Percentiles rank a stretch among this genome's conserved stretches.
These are phyloP conservation scores for Drosophila stalkeri DNA, from an alignment of 2,888 invertebrate genomes.

Conservation along the genomic window DNA sequence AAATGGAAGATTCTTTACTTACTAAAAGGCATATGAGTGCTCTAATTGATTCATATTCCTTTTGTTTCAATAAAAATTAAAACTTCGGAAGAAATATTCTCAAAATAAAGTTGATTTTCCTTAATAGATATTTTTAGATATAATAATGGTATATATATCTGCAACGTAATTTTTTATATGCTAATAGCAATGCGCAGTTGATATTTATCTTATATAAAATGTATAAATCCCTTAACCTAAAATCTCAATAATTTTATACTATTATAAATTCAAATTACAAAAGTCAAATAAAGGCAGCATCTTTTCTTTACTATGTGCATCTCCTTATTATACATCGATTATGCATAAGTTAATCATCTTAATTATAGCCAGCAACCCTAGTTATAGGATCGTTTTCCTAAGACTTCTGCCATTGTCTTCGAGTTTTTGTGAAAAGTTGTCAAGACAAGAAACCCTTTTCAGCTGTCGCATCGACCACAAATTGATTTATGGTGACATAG, in stretches of 20 bases:
- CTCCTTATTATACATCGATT: constrained; percentile 36
- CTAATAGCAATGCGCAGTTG: background rate
- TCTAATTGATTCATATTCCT: background rate
- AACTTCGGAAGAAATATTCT: background rate
- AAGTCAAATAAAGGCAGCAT: background rate
- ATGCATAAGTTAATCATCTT: constrained; percentile 75
- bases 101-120: background rate
- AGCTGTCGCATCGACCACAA: constrained; percentile 76
- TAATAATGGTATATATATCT: background rate
- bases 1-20: background rate
- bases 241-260: background rate
- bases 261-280: background rate
- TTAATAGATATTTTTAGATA: background rate
- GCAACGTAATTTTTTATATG: background rate
- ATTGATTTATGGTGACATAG: constrained; percentile 78
- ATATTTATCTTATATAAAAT: background rate
- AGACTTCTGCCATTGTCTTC: constrained; percentile 39
- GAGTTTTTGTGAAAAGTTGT: constrained; percentile 34
- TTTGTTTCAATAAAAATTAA: background rate
- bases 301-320: background rate
- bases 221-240: background rate
- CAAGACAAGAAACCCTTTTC: constrained; percentile 78
- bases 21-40: background rate
- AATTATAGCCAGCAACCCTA: constrained; percentile 52
- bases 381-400: constrained; percentile 21